These are phyloP conservation scores for Apodemia hepburni DNA, from an alignment of 2,888 invertebrate species.

Conservation along the genomic window DNA sequence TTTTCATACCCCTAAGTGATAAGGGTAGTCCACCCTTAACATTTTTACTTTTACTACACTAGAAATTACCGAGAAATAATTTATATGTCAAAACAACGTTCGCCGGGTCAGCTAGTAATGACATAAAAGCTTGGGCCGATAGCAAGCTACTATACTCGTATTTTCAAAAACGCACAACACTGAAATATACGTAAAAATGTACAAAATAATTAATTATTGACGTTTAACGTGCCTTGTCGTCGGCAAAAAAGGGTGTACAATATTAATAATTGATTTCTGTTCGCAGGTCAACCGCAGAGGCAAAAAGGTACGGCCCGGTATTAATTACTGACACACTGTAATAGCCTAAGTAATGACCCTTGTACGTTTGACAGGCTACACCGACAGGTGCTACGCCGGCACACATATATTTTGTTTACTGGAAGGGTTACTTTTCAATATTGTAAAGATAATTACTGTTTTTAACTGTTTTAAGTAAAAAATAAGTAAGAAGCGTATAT, in stretches of 20 bases:
- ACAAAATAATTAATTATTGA: background rate
- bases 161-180: no score
- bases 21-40: no score
- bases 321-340: constrained; percentile 64
- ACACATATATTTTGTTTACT: constrained; percentile 2
- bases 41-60: no score
- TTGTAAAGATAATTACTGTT: no score
- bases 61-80: no score
- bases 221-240: background rate
- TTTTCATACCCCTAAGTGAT: no score
- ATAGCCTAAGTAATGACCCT: constrained; percentile 77
- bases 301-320: constrained; percentile 48
- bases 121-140: no score
- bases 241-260: constrained; percentile 5
- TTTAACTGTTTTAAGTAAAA: no score
- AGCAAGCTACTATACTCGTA: no score
- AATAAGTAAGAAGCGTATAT: no score
- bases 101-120: no score
- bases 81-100: no score
- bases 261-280: constrained; percentile 29
- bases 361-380: constrained; percentile 70
- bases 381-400: constrained; percentile 54
- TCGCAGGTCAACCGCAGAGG: constrained; percentile 34
- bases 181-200: background rate
- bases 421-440: background rate